Conservation (phyloP, 2,888 invertebrate species). For the Lithophane ornitopus region DNA sequence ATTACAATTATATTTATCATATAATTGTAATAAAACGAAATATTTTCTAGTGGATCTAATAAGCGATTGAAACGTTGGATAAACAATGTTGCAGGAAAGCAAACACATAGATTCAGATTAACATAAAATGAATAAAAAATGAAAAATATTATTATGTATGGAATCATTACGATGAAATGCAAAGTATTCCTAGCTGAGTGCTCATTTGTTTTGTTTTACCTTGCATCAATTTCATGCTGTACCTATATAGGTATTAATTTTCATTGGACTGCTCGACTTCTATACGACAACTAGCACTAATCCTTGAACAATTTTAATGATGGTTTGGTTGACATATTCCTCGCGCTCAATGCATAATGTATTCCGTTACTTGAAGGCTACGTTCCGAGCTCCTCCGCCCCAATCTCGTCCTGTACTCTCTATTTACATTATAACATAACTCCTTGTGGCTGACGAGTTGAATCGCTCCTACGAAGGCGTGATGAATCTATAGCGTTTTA, state of each 20-base stretch:
- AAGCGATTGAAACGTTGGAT: not conserved
- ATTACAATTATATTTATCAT: too few relatives aligned
- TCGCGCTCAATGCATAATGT: conserved; percentile 57
- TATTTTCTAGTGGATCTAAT: not conserved
- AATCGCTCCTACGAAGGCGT: not conserved
- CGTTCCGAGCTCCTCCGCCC: conserved; percentile 12
- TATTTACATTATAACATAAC: conserved; percentile 57
- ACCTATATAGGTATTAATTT: not conserved
- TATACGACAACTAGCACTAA: conserved; percentile 4
- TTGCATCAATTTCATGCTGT: not conserved
- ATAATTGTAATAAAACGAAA: not conserved
- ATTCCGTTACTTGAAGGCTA: conserved; percentile 55
- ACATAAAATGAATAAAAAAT: not conserved
- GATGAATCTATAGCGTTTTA: not conserved
- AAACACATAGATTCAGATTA: conserved; percentile 3
- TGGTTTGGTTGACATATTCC: conserved; percentile 18
- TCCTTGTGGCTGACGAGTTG: not conserved
- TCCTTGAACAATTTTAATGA: conserved; percentile 4
- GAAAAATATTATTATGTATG: not conserved
- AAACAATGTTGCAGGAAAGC: not conserved
- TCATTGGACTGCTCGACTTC: not conserved
- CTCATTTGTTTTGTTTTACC: not conserved
- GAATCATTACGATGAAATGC: not conserved
- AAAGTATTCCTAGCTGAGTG: not conserved
- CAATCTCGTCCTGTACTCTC: conserved; percentile 50